Conservation (phyloP, 2,888 invertebrate genomes). For the Branchinecta sandiegonensis region DNA sequence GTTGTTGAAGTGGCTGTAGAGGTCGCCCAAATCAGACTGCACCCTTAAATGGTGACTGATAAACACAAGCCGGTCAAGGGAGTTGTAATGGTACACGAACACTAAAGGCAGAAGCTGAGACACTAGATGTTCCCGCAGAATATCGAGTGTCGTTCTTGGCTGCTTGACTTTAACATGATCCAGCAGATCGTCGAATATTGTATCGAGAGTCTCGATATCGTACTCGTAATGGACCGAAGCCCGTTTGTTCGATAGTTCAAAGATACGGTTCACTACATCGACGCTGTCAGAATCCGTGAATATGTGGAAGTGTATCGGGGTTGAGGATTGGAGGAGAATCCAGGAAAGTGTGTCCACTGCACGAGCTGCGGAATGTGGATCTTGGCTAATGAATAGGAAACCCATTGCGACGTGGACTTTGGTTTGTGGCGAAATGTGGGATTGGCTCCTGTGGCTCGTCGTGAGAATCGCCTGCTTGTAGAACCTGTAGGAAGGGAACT, state of each 20-base stretch:
- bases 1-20: slow-evolving; percentile 22
- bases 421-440: too few relatives aligned
- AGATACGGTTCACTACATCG: slow-evolving; percentile 20
- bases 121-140: slow-evolving; percentile 23
- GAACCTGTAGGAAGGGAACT: neutral
- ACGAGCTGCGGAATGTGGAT: slow-evolving; percentile 23
- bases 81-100: slow-evolving; percentile 24
- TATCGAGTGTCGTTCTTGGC: slow-evolving; percentile 19
- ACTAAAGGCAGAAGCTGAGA: slow-evolving; percentile 25
- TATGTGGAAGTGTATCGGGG: slow-evolving; percentile 24
- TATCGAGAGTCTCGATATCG: slow-evolving; percentile 19
- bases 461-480: neutral
- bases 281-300: slow-evolving; percentile 22
- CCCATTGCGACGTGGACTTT: slow-evolving; percentile 19
- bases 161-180: slow-evolving; percentile 10
- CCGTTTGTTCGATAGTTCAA: slow-evolving; percentile 17
- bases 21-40: slow-evolving; percentile 21
- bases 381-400: slow-evolving; percentile 19
- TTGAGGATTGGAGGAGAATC: slow-evolving; percentile 22
- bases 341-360: slow-evolving; percentile 24
- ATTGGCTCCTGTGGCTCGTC: too few relatives aligned
- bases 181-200: slow-evolving; percentile 20
- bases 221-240: slow-evolving; percentile 23
- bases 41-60: slow-evolving; percentile 22
- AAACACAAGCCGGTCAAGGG: slow-evolving; percentile 24